phyloP scores from a whole-genome alignment of 2,888 invertebrate species.

The Lampropteryx suffumata region DNA sequence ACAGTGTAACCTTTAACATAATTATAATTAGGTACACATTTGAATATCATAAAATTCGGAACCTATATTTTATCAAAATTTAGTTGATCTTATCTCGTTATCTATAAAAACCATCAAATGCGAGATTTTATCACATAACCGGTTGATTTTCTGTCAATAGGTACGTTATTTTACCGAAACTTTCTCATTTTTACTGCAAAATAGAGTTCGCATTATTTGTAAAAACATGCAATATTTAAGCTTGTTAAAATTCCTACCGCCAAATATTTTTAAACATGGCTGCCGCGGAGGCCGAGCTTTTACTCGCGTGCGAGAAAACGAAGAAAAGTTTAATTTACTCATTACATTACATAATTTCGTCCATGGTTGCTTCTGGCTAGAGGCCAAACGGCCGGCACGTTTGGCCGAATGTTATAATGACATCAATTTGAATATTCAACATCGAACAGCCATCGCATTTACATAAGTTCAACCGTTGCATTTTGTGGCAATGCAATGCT shows the following conservation, averaged over 20 bases:
- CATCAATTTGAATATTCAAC: slow-evolving; percentile 83
- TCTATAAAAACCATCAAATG: slow-evolving; percentile 7
- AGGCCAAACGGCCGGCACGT: slow-evolving; percentile 73
- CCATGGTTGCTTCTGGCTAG: slow-evolving; percentile 66
- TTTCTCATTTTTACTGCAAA: slow-evolving; percentile 1
- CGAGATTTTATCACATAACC: slow-evolving; percentile 3
- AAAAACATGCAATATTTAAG: slow-evolving; percentile 37
- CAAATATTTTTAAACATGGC: slow-evolving; percentile 44
- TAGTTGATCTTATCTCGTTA: slow-evolving; percentile 8
- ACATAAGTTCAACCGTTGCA: slow-evolving; percentile 81
- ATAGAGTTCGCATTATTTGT: background rate
- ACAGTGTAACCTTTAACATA: background rate
- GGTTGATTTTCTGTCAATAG: background rate
- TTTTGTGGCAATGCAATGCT: slow-evolving; percentile 76
- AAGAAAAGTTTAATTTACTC: slow-evolving; percentile 73
- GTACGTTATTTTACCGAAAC: background rate
- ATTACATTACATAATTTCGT: slow-evolving; percentile 73
- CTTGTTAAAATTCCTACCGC: slow-evolving; percentile 45
- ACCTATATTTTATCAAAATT: background rate
- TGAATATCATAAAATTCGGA: slow-evolving; percentile 6
- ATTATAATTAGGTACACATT: background rate
- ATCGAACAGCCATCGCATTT: slow-evolving; percentile 79
- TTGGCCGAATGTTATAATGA: slow-evolving; percentile 81
- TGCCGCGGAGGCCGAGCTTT: slow-evolving; percentile 45
- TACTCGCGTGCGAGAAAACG: slow-evolving; percentile 58